Evolutionary conservation across 2,113 vertebrate species (phyloP).

Genomic region (Gallinago jamesoni): DNA sequence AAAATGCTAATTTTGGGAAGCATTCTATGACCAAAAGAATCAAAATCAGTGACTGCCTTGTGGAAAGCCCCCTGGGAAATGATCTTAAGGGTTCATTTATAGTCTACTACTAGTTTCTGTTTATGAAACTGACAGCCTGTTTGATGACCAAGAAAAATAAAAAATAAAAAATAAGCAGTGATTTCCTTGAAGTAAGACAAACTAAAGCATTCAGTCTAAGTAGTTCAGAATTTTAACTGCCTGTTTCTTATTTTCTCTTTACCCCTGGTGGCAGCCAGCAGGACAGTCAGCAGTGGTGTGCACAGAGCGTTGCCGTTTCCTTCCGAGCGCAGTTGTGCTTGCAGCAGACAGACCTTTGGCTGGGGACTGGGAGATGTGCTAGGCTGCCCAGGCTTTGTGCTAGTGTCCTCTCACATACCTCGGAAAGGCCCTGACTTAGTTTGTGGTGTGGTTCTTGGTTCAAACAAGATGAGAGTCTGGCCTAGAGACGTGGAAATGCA

Average conservation of each 20-base stretch:
- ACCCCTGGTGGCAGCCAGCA: not conserved
- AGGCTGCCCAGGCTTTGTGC: not conserved
- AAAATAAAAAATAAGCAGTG: not conserved
- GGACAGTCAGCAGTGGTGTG: not conserved
- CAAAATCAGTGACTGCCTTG: conserved; percentile 14
- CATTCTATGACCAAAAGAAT: conserved; percentile 49
- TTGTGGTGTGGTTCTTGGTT: not conserved
- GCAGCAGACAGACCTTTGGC: not conserved
- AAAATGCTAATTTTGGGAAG: conserved; percentile 63
- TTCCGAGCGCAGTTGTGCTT: not conserved
- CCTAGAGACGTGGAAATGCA: not conserved
- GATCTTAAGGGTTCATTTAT: conserved; percentile 15
- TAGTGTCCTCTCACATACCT: not conserved
- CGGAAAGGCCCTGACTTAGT: fast-evolving
- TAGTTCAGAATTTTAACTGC: not conserved
- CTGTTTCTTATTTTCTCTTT: not conserved
- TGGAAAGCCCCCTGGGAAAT: conserved; percentile 17
- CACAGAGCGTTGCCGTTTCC: not conserved
- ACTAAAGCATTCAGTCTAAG: not conserved
- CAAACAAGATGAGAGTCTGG: not conserved
- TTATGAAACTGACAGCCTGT: conserved; percentile 31
- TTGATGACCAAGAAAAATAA: conserved; percentile 7
- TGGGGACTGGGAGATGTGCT: not conserved
- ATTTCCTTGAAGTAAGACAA: conserved; percentile 43
- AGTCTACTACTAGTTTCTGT: conserved; percentile 27